These are phyloP conservation scores for Leptocoma aspasia DNA, from an alignment of 2,113 vertebrate genomes.

Conservation along the genomic window DNA sequence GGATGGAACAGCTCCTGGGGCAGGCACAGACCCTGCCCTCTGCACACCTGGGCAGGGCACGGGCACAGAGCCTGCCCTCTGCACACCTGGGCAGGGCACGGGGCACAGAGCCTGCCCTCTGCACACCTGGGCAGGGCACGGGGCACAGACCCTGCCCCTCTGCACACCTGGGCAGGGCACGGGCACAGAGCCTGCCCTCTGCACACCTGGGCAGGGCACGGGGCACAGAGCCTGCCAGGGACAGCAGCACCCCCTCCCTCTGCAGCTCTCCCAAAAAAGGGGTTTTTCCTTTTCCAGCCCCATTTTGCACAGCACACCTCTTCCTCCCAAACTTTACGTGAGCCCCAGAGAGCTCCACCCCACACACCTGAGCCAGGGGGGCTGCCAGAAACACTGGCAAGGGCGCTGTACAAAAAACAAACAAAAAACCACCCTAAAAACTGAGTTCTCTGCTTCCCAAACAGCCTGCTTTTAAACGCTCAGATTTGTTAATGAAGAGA, in stretches of 20 bases:
- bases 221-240: not conserved
- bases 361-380: rapidly evolving
- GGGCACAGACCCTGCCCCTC: not conserved
- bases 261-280: rapidly evolving
- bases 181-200: not conserved
- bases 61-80: not conserved
- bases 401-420: not conserved
- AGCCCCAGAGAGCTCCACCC: not conserved
- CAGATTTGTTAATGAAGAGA: rapidly evolving
- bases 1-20: not conserved
- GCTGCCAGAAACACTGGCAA: rapidly evolving
- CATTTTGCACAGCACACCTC: rapidly evolving
- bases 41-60: not conserved
- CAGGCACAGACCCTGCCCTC: not conserved
- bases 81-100: not conserved
- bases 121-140: not conserved
- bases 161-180: too few species aligned
- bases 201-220: not conserved
- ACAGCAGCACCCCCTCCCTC: not conserved
- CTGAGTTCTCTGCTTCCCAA: too few species aligned
- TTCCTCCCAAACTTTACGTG: rapidly evolving
- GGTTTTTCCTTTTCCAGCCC: not conserved
- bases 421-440: too few species aligned
- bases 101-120: not conserved
- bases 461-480: rapidly evolving